These are phyloP conservation scores for Cavia porcellus DNA, from an alignment of 2,113 vertebrate species.

Conservation along the genomic window DNA sequence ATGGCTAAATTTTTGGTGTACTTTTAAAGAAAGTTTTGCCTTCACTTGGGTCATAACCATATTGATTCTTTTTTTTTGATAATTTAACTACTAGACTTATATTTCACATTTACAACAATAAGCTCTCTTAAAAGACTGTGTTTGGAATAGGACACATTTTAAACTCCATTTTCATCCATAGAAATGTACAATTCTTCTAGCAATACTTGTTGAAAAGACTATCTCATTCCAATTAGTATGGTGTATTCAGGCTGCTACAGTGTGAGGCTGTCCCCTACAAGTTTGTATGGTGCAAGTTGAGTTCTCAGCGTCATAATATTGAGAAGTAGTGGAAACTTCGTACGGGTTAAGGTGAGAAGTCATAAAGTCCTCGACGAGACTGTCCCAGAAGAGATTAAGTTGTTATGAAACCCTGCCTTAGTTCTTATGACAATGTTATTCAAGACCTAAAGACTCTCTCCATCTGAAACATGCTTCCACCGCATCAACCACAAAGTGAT, in stretches of 20 bases:
- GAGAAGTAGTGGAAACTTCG: neutral
- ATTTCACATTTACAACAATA: neutral
- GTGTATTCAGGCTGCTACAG: neutral
- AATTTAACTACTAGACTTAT: neutral
- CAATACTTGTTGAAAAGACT: neutral
- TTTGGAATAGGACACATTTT: neutral
- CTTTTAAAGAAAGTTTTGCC: neutral
- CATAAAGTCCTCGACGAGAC: neutral
- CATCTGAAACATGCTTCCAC: neutral
- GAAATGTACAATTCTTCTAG: neutral
- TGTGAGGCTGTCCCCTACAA: neutral
- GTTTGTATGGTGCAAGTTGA: neutral
- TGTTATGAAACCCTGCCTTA: neutral
- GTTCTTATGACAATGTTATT: neutral
- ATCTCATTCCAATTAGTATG: neutral
- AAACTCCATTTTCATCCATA: neutral
- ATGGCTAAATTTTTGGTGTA: neutral
- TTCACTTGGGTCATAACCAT: neutral
- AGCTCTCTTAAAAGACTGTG: constrained; percentile 1
- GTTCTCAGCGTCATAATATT: neutral
- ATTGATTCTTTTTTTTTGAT: neutral
- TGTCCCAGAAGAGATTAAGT: neutral
- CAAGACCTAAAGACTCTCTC: neutral
- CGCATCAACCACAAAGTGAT: no score
- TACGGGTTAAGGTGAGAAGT: neutral